Evolutionary conservation across 2,797 vertebrate species (phyloP), one percentile per base, ranked within the genome.

Genomic region (Eurystomus glaucurus): DNA sequence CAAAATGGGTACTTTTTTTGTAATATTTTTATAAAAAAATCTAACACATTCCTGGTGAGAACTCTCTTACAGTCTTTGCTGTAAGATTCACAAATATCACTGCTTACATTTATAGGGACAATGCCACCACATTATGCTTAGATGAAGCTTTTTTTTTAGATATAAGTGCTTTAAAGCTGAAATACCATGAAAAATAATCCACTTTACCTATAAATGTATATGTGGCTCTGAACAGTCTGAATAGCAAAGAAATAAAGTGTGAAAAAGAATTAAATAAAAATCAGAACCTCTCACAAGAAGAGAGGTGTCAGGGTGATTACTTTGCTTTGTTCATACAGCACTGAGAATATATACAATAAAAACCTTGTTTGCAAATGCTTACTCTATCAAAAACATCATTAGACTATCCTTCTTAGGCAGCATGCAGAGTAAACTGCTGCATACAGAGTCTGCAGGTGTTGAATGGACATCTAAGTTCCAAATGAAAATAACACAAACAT

Each of bases 401-500:
- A 95, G 80, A 45, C 89, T 72, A 22, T 51, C 69, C 29, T 89
- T 92, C 57, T 76, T 66, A 31, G 58, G 95, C 61, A 97, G 93
- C 94, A 88, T 41, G 61, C 85, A 82, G 92, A 90, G 76, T 33
- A 94, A 96, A 96, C 85, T 88, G 97, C 89, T 28, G 48, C 60
- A 88, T 61, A 90, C 39, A 58, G n/a, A 74, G 88, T 65, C 94
- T 88, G 85, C 71, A 97, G 86, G 92, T 96, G 88, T 96, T 97
- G 97, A 98, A 85, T 94, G 96, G 96, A 97, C 60, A 92, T 91
- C 95, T 97, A 85, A 80, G 91, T 82, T 97, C 85, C 87, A 98
- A 97, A 97, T 62, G 89, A 96, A 94, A 97, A 95, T 45, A 94
- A 91, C 77, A 83, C 45, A 87, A 96, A 96, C 55, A 91, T 17